Conservation (phyloP, 2,113 vertebrate genomes). For the Heliornis fulica region DNA sequence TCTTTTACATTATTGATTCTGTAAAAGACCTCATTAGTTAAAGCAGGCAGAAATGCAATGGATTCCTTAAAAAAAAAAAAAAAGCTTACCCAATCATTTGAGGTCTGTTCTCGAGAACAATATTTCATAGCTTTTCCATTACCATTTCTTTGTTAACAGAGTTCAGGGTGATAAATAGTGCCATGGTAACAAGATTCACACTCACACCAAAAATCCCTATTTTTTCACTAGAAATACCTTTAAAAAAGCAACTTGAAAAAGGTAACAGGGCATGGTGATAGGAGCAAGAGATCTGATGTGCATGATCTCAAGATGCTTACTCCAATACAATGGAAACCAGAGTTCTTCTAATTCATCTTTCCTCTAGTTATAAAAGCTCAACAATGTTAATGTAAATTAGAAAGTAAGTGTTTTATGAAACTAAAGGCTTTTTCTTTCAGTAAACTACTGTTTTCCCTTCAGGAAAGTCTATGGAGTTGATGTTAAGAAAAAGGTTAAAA, state of each 20-base stretch:
- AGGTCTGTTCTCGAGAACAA: neutral
- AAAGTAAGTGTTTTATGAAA: neutral
- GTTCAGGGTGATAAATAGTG: neutral
- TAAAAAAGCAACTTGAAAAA: neutral
- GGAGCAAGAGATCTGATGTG: neutral
- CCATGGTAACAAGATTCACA: neutral
- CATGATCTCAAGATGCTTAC: neutral
- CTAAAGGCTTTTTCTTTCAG: neutral
- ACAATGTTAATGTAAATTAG: neutral
- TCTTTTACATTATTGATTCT: slow-evolving; percentile 13
- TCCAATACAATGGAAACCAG: neutral
- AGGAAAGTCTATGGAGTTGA: neutral
- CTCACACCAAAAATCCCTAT: neutral
- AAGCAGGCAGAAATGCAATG: neutral
- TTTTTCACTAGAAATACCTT: neutral
- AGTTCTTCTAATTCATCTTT: neutral
- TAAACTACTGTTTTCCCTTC: neutral
- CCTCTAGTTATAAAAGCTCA: neutral
- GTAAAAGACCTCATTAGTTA: slow-evolving; percentile 8
- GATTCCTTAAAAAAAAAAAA: neutral
- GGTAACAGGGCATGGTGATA: neutral
- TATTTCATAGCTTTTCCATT: neutral
- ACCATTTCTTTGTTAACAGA: neutral
- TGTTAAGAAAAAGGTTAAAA: neutral
- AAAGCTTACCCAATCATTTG: neutral